Base-by-base conservation (phyloP, 2,888 invertebrate species). In the Platycnemis pennipes region DNA sequence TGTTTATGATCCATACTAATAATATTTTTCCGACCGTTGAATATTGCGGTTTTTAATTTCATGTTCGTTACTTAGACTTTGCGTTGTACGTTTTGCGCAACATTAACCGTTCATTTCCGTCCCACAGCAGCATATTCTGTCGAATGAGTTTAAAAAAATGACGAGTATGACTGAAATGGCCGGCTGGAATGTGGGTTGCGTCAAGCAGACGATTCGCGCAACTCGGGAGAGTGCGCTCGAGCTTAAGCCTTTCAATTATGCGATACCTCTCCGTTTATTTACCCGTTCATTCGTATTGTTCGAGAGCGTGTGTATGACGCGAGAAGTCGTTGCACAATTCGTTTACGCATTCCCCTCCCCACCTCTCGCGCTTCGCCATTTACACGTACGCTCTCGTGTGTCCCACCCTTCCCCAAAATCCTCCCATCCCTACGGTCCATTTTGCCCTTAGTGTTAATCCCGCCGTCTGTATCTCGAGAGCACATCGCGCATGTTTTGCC, bases 151-250 rank as follows among this genome's bases (percentile, higher is more conserved):
- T 91, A 63, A 63, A 56, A 91, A 91, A 44, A 91, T 44, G 44
- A 69, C 63, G n/a, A 69, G n/a, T 63, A 91, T 5, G 91, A 22
- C 56, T 63, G 91, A 63, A 91, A 91, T 63, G 91, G 91, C 63
- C 91, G 89, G 53, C 89, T 44, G 91, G 69, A 91, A 91, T 91
- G 91, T 91, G 91, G 91, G 63, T 91, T 91, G 91, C 91, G 91
- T 91, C 91, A 91, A 63, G 63, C 56, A 63, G n/a, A 91, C 63
- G 53, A 63, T 91, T 63, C 91, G 42, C 63, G 63, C 44, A 91
- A 91, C 63, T 44, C 44, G 26, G 37, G 77, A 26, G 77, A 37
- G 37, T 11, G 91, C 44, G 44, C 16, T 13, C 44, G 45, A 45
- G 16, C 53, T 31, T 44, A 56, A 69, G 42, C 44, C 63, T 91